These are phyloP conservation scores for Choreutis nemorana DNA, from an alignment of 2,888 invertebrate genomes.

Conservation along the genomic window DNA sequence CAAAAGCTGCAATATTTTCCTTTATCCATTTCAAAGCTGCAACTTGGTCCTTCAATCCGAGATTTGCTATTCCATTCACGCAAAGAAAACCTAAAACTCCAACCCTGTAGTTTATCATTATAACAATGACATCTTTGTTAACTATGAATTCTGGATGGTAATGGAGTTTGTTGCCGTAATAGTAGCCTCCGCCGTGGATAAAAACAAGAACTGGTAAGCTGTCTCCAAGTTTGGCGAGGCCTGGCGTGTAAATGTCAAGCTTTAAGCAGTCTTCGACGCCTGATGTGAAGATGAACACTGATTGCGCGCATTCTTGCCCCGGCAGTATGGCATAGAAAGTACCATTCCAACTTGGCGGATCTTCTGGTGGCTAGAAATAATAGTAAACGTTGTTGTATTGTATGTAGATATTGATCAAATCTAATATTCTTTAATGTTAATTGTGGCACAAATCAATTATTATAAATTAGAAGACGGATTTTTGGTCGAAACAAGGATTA, in stretches of 20 bases:
- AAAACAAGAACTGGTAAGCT: constrained; percentile 43
- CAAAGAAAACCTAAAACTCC: constrained; percentile 50
- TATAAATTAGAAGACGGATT: no score
- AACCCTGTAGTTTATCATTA: constrained; percentile 44
- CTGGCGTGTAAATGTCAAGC: constrained; percentile 42
- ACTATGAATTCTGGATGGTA: constrained; percentile 51
- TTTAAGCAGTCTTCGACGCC: constrained; percentile 44
- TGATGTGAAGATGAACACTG: constrained; percentile 21
- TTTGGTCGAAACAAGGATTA: no score
- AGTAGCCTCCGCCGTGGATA: constrained; percentile 51
- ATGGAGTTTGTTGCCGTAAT: constrained; percentile 44
- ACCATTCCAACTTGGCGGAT: constrained; percentile 33
- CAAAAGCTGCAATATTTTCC: constrained; percentile 42
- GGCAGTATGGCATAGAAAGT: constrained; percentile 29
- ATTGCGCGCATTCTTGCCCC: constrained; percentile 35
- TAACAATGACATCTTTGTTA: constrained; percentile 34
- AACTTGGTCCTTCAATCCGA: constrained; percentile 49
- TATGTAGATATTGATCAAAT: no score
- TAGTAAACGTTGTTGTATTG: neutral
- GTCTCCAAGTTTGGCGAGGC: constrained; percentile 12
- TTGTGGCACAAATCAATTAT: no score
- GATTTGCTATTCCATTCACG: constrained; percentile 37
- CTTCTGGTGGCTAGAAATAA: constrained; percentile 30
- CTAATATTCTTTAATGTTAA: no score
- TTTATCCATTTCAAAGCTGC: constrained; percentile 50